Conservation (phyloP, 2,797 vertebrate species). For the Lagocephalus sceleratus region DNA sequence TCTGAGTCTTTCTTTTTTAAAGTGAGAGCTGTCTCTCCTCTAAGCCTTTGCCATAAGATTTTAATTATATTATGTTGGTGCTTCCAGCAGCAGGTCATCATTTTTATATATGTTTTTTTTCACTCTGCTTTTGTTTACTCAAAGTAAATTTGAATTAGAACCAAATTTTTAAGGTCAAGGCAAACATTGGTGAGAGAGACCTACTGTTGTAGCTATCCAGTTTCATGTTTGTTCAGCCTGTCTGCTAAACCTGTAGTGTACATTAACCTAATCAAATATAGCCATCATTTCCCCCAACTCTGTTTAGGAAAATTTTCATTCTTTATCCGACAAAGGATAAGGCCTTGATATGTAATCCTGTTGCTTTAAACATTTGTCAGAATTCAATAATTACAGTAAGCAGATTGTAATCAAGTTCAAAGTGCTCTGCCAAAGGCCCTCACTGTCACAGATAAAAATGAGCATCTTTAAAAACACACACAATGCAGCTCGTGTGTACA, state of each 20-base stretch:
- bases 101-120: slow-evolving; percentile 42
- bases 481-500: slow-evolving; percentile 17
- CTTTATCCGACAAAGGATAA: slow-evolving; percentile 57
- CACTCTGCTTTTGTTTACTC: slow-evolving; percentile 67
- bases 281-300: slow-evolving; percentile 58
- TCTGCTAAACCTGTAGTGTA: slow-evolving; percentile 66
- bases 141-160: slow-evolving; percentile 67
- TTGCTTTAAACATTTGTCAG: slow-evolving; percentile 76
- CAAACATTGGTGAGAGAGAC: slow-evolving; percentile 48
- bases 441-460: slow-evolving; percentile 66
- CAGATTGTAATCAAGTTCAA: slow-evolving; percentile 71
- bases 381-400: slow-evolving; percentile 74
- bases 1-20: slow-evolving; percentile 38
- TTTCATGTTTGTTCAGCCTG: slow-evolving; percentile 73
- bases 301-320: slow-evolving; percentile 68
- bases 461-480: slow-evolving; percentile 60
- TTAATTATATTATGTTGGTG: slow-evolving; percentile 66
- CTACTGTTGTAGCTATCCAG: slow-evolving; percentile 72
- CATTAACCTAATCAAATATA: slow-evolving; percentile 69
- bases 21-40: slow-evolving; percentile 42
- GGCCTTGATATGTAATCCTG: slow-evolving; percentile 69
- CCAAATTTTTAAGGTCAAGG: slow-evolving; percentile 70
- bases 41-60: slow-evolving; percentile 67
- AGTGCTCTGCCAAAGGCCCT: slow-evolving; percentile 56
- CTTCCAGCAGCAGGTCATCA: slow-evolving; percentile 65